phyloP scores from a whole-genome alignment of 2,113 vertebrate species.

The Podarcis raffonei region DNA sequence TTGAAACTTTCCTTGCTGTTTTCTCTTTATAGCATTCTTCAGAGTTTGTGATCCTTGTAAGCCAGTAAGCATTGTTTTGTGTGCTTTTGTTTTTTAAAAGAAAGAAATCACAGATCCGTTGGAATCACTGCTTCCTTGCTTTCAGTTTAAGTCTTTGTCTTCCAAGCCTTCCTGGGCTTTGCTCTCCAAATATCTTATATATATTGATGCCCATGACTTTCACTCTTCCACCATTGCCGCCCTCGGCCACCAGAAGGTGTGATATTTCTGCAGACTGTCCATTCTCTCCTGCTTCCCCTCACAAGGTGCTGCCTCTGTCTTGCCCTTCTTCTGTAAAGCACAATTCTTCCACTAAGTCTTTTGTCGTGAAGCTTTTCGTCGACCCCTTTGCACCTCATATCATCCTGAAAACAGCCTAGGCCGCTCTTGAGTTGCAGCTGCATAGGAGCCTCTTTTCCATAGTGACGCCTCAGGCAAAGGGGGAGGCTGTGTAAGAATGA shows the following conservation, averaged over 20 bases:
- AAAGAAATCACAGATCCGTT: not conserved
- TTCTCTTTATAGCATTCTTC: not conserved
- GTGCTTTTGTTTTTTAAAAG: not conserved
- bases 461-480: no score
- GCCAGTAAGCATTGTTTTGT: not conserved
- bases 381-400: not conserved
- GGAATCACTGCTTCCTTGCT: not conserved
- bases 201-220: not conserved
- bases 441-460: not conserved
- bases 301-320: not conserved
- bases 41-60: not conserved
- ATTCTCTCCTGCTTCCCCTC: not conserved
- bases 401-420: not conserved
- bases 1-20: not conserved
- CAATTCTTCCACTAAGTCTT: not conserved
- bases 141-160: not conserved
- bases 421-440: not conserved
- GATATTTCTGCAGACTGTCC: not conserved
- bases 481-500: not conserved
- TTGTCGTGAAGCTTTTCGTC: not conserved
- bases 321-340: not conserved
- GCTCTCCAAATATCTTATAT: not conserved
- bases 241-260: not conserved
- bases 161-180: not conserved
- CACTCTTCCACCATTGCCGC: not conserved